Base-by-base conservation (phyloP, 2,113 vertebrate genomes). In the Australoheros scitulus region DNA sequence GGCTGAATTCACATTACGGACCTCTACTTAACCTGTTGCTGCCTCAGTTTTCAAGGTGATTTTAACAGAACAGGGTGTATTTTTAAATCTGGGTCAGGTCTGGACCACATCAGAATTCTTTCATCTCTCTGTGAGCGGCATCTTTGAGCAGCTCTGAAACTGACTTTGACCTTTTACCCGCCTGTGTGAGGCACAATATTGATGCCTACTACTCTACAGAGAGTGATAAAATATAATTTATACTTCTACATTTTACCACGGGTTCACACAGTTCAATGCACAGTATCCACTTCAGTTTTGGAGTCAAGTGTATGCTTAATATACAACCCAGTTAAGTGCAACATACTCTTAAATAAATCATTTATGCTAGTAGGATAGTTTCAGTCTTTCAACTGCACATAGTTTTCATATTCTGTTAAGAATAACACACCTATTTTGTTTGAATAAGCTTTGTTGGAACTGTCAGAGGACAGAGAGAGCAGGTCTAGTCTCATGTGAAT, bases 71-170 rank as follows among this genome's bases (percentile, higher is more conserved):
- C 3, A 64, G 8, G 58, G 56, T 26, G 38, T 80, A 3, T 77
- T 79, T 82, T 79, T 82, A 55, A 85, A 82, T 61, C 60, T 11
- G 41, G 8, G 6, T 34, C 41, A 47, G 6, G 22, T 63, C 36
- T 61, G 3, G 3, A 59, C 47, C 29, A 22, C 57, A 52, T 50
- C 60, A 17, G 43, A 60, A n/a, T 14, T 38, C 61, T 43, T 55
- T 70, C 17, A 38, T 52, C 61, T 41, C 50, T 56, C 57, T 3
- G 64, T 59, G 55, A 43, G 68, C 8, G 1, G 1, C 1, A 11
- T 55, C 75, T 41, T 55, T 52, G 26, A 52, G 47, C 36, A 11
- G 7, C 41, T 80, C 38, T 55, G 41, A 68, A 60, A 75, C 59
- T 29, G 50, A 58, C 55, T 63, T 55, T 3, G 2, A 68, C 64